These are phyloP conservation scores for Geophilus truncorum DNA, from an alignment of 2,888 invertebrate species.

Conservation along the genomic window DNA sequence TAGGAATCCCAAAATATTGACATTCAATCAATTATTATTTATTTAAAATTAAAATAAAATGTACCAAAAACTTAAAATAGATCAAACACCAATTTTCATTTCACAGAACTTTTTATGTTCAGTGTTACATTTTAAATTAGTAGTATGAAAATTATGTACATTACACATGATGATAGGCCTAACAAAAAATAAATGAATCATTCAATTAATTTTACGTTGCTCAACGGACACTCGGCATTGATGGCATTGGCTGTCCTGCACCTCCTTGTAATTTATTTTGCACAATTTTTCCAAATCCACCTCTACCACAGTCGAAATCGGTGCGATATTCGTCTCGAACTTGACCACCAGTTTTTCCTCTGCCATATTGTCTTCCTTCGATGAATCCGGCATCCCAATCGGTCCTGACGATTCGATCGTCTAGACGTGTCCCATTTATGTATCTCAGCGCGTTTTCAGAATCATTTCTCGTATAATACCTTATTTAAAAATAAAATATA, in stretches of 20 bases:
- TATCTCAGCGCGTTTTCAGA: slow-evolving; percentile 62
- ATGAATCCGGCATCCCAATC: slow-evolving; percentile 99
- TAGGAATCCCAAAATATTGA: too few species aligned
- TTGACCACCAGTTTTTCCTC: slow-evolving; percentile 98
- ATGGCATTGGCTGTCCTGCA: neutral
- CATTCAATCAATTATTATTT: neutral
- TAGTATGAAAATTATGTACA: neutral
- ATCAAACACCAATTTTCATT: too few species aligned
- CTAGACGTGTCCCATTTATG: slow-evolving; percentile 91
- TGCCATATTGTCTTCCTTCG: slow-evolving; percentile 95
- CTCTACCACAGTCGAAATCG: slow-evolving; percentile 93
- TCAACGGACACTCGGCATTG: slow-evolving; percentile 25
- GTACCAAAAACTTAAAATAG: neutral
- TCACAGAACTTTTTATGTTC: too few species aligned
- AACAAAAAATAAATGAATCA: too few species aligned
- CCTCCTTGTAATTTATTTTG: slow-evolving; percentile 60
- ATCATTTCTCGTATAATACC: slow-evolving; percentile 55
- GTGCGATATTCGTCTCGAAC: slow-evolving; percentile 97
- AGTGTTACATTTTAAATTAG: too few species aligned
- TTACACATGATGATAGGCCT: too few species aligned
- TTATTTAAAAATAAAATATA: slow-evolving; percentile 36
- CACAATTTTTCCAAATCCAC: slow-evolving; percentile 93
- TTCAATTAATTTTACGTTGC: too few species aligned
- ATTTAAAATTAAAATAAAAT: slow-evolving; percentile 25
- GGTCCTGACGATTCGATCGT: slow-evolving; percentile 92